Percentiles rank a stretch among this genome's conserved stretches.
These are phyloP conservation scores for Drosophila mercatorum DNA, from an alignment of 2,888 invertebrate genomes.

Conservation along the genomic window DNA sequence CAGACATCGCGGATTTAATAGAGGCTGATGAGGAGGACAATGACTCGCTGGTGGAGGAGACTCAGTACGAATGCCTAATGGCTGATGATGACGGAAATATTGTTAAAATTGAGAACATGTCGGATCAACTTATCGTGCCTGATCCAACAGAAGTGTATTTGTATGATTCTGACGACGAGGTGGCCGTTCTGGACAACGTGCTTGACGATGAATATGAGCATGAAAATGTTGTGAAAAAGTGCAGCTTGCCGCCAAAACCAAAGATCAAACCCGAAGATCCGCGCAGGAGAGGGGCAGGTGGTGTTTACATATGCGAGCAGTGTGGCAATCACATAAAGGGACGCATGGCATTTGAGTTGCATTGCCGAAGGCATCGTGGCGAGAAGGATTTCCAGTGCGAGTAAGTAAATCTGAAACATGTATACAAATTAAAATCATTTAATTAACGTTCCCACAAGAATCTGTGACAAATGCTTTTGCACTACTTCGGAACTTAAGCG, in stretches of 20 bases:
- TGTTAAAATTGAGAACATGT: slow-evolving; percentile 51
- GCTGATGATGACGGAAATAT: slow-evolving; percentile 59
- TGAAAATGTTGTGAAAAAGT: slow-evolving; percentile 70
- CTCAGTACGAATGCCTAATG: slow-evolving; percentile 66
- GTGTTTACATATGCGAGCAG: slow-evolving; percentile 70
- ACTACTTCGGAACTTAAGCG: slow-evolving; percentile 74
- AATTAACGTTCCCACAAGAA: slow-evolving; percentile 35
- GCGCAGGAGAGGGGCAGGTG: slow-evolving; percentile 65
- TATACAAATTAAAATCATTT: too few species aligned
- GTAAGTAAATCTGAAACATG: slow-evolving; percentile 37
- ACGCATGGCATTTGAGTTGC: slow-evolving; percentile 71
- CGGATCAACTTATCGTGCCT: slow-evolving; percentile 48
- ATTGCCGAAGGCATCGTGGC: slow-evolving; percentile 72
- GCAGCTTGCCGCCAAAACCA: slow-evolving; percentile 70
- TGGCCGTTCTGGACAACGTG: slow-evolving; percentile 67
- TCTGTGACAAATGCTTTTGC: slow-evolving; percentile 70
- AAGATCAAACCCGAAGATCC: slow-evolving; percentile 66
- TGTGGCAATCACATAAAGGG: slow-evolving; percentile 72
- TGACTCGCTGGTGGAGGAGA: slow-evolving; percentile 54
- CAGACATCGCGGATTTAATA: slow-evolving; percentile 53
- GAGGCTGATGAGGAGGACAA: slow-evolving; percentile 56
- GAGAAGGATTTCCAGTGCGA: slow-evolving; percentile 75
- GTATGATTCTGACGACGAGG: slow-evolving; percentile 70
- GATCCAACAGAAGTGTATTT: slow-evolving; percentile 59
- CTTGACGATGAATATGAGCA: slow-evolving; percentile 66